These are phyloP conservation scores for Anthrax anthrax DNA, from an alignment of 2,888 invertebrate species.

Conservation along the genomic window DNA sequence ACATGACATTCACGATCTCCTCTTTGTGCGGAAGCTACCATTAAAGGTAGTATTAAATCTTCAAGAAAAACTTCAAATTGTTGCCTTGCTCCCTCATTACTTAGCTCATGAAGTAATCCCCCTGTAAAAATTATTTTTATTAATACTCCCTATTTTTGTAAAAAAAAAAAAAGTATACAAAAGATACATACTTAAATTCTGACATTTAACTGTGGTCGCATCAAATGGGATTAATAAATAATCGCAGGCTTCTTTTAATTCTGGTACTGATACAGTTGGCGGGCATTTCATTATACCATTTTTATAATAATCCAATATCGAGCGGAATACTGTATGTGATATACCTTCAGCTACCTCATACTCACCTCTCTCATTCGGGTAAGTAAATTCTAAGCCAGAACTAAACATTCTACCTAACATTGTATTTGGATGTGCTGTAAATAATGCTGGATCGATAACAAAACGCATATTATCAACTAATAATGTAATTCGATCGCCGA, in stretches of 20 bases:
- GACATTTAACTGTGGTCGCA: constrained; percentile 86
- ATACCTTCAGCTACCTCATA: constrained; percentile 96
- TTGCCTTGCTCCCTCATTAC: constrained; percentile 96
- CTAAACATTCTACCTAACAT: constrained; percentile 99
- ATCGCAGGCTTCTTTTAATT: constrained; percentile 95
- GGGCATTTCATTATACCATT: constrained; percentile 88
- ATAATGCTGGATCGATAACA: constrained; percentile 82
- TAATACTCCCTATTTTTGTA: background rate
- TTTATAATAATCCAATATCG: constrained; percentile 89
- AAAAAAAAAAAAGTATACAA: background rate
- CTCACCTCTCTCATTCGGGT: constrained; percentile 91
- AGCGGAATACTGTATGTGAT: constrained; percentile 85
- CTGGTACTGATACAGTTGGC: constrained; percentile 88
- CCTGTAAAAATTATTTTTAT: constrained; percentile 34
- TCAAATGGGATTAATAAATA: constrained; percentile 96
- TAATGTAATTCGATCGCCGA: constrained; percentile 63
- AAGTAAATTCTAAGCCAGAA: constrained; percentile 78
- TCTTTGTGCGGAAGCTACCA: constrained; percentile 86
- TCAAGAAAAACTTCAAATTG: constrained; percentile 96
- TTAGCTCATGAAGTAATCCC: constrained; percentile 91
- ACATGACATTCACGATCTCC: constrained; percentile 98
- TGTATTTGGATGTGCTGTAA: constrained; percentile 92
- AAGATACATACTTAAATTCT: constrained; percentile 80
- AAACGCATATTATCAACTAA: constrained; percentile 95
- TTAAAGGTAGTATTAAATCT: constrained; percentile 83